phyloP scores from a whole-genome alignment of 2,888 invertebrate genomes.

The Standfussiana lucernea region DNA sequence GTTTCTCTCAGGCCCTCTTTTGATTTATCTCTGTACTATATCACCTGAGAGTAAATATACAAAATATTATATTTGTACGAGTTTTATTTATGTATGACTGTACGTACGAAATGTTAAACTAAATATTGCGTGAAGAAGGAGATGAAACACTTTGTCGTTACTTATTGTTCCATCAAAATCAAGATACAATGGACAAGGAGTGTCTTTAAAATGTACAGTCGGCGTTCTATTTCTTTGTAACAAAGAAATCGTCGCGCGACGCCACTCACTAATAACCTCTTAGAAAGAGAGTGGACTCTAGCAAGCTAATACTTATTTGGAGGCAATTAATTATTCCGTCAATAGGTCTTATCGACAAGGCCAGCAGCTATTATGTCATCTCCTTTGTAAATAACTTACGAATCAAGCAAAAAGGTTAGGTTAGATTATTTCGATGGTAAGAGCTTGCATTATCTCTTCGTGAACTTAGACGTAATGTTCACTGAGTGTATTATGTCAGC shows the following conservation, averaged over 20 bases:
- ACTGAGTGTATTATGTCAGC: conserved; percentile 20
- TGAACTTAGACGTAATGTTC: conserved; percentile 19
- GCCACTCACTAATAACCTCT: conserved; percentile 46
- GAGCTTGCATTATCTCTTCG: conserved; percentile 16
- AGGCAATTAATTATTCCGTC: conserved; percentile 61
- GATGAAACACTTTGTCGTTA: conserved; percentile 25
- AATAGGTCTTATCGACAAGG: conserved; percentile 59
- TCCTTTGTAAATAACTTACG: conserved; percentile 45
- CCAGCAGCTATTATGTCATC: conserved; percentile 35
- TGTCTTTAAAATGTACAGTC: conserved; percentile 36
- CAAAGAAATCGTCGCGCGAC: conserved; percentile 42
- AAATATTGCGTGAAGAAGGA: conserved; percentile 3
- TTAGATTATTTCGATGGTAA: conserved; percentile 20
- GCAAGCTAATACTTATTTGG: conserved; percentile 56
- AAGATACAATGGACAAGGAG: conserved; percentile 39
- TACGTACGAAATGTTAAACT: conserved; percentile 6
- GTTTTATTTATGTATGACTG: conserved; percentile 21
- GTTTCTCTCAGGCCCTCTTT: conserved; percentile 24
- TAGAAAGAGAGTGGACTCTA: conserved; percentile 43
- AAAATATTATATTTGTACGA: conserved; percentile 15
- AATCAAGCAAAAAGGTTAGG: conserved; percentile 36
- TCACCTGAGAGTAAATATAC: conserved; percentile 35
- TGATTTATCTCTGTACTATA: conserved; percentile 39
- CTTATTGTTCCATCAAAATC: conserved; percentile 28
- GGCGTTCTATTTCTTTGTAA: conserved; percentile 41